phyloP scores from a whole-genome alignment of 1,140 invertebrate genomes.

The Hesperophylax magnus region DNA sequence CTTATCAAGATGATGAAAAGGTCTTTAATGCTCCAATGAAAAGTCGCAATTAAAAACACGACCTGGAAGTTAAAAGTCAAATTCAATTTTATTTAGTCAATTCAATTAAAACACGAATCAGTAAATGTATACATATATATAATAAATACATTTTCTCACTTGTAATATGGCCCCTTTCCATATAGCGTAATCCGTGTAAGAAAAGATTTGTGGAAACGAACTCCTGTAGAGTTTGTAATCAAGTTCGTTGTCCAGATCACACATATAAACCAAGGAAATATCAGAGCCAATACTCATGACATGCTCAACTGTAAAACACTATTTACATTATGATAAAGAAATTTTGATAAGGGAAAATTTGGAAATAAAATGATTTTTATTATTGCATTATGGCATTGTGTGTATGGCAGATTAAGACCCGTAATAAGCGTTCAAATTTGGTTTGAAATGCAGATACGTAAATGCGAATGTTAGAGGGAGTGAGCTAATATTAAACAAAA shows the following conservation, averaged over 20 bases:
- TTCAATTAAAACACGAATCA: too few relatives aligned
- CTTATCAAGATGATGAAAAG: conserved; percentile 76
- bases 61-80: conserved; percentile 42
- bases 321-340: not conserved
- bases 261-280: conserved; percentile 11
- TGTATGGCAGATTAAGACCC: too few relatives aligned
- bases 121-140: too few relatives aligned
- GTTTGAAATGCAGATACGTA: too few relatives aligned
- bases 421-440: too few relatives aligned
- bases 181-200: not conserved
- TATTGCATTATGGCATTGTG: not conserved
- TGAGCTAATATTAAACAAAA: too few relatives aligned
- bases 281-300: not conserved
- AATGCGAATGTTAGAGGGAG: too few relatives aligned
- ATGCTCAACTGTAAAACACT: conserved; percentile 9
- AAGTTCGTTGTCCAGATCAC: not conserved
- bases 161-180: conserved; percentile 5
- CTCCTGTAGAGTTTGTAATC: conserved; percentile 10
- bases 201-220: conserved; percentile 19
- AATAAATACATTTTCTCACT: not conserved
- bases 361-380: not conserved
- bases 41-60: conserved; percentile 67
- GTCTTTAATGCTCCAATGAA: conserved; percentile 77
- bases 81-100: not conserved
- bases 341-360: not conserved